A percentile compares a stretch with the other conserved stretches of the same genome.
Evolutionary conservation across 1,140 invertebrate genomes (phyloP).

Genomic region (Carposina sasakii): DNA sequence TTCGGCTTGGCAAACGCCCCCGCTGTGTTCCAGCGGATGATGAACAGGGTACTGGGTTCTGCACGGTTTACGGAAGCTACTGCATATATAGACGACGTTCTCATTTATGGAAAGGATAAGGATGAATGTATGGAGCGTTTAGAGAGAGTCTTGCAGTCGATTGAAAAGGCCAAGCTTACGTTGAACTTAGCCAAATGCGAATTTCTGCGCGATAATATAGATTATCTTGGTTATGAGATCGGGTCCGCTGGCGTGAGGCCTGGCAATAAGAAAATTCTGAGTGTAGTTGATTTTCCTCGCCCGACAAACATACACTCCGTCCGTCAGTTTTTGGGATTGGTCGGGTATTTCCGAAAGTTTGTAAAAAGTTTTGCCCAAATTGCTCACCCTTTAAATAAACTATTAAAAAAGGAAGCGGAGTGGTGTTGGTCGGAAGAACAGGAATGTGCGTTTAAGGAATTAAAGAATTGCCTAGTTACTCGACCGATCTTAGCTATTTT

Average conservation of each 20-base stretch:
- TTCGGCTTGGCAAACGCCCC: conserved; percentile 36
- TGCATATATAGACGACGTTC: conserved; percentile 24
- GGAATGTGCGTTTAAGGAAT: conserved; percentile 19
- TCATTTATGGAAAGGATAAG: conserved; percentile 17
- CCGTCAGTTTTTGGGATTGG: conserved; percentile 9
- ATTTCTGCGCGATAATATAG: conserved; percentile 13
- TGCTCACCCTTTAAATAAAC: conserved; percentile 25
- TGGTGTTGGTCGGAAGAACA: conserved; percentile 31
- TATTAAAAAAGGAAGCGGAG: conserved; percentile 26
- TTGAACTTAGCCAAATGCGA: conserved; percentile 11
- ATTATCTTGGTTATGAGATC: conserved; percentile 13
- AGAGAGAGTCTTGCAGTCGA: conserved; percentile 1
- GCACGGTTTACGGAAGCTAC: not conserved
- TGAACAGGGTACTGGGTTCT: conserved; percentile 12
- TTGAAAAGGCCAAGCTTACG: conserved; percentile 13
- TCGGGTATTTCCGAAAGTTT: conserved; percentile 29
- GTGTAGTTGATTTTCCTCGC: conserved; percentile 13
- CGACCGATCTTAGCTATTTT: conserved; percentile 33
- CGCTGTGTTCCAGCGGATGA: conserved; percentile 25
- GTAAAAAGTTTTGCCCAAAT: conserved; percentile 24
- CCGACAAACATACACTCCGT: conserved; percentile 20
- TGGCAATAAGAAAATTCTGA: not conserved
- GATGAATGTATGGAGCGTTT: conserved; percentile 12
- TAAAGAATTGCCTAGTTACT: conserved; percentile 20
- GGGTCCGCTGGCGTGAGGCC: not conserved